These are phyloP conservation scores for Ptychochromis oligacanthus DNA, from an alignment of 2,113 vertebrate genomes.

Conservation along the genomic window DNA sequence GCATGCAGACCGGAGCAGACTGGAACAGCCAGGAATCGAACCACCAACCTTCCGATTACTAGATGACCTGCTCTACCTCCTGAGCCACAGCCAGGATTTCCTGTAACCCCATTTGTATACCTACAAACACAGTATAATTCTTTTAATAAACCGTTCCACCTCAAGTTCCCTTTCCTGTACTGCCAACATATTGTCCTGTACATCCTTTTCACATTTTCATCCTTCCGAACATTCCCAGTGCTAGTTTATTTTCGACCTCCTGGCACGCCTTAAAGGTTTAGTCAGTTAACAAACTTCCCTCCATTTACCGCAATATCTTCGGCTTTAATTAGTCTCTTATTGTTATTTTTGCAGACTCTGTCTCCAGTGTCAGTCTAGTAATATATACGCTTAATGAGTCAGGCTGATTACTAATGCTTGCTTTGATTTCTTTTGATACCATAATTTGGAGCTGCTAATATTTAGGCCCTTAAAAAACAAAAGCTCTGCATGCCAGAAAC, in stretches of 20 bases:
- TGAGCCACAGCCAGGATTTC: no score
- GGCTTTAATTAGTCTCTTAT: constrained; percentile 28
- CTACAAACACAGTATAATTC: constrained; percentile 38
- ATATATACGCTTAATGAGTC: constrained; percentile 34
- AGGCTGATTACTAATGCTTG: constrained; percentile 13
- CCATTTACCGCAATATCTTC: constrained; percentile 52
- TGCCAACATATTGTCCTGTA: constrained; percentile 57
- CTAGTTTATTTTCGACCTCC: constrained; percentile 55
- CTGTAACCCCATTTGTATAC: constrained; percentile 28
- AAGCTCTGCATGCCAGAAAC: not conserved
- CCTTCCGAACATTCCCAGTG: constrained; percentile 64
- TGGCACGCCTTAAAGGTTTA: constrained; percentile 54
- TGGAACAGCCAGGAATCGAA: no score
- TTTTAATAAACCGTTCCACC: constrained; percentile 65
- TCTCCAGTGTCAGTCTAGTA: constrained; percentile 8
- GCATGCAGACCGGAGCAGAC: no score
- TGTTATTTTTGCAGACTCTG: constrained; percentile 20
- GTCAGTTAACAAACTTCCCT: constrained; percentile 57
- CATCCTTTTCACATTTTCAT: constrained; percentile 65
- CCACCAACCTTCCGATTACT: no score
- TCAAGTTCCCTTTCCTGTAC: constrained; percentile 53
- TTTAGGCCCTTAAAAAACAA: not conserved
- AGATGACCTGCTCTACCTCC: no score
- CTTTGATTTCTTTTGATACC: not conserved
- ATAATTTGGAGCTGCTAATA: not conserved